Evolutionary conservation across 2,113 vertebrate genomes (phyloP), one percentile per base, ranked within the genome.

Genomic region (Apeltes quadracus): DNA sequence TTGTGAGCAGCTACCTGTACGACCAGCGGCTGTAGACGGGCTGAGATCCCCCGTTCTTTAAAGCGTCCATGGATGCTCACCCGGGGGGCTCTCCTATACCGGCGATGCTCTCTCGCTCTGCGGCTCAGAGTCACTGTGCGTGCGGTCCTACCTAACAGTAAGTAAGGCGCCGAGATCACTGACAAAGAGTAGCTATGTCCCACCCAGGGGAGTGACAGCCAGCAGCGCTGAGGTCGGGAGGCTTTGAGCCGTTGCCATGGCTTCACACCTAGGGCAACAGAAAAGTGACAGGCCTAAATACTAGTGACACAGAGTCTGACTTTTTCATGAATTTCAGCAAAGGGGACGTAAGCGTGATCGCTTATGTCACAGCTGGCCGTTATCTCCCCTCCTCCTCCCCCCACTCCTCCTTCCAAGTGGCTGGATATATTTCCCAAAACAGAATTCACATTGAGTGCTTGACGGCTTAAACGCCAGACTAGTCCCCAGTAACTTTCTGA

Each of bases 1-100:
- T 29, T 64, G 38, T 66, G 69, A 43, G 54, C 18, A 38, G 39
- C 73, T 91, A 94, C 93, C 93, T 94, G 93, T 94, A 94, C 1
- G 93, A 93, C 92, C 92, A 93, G 79, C 93, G 92, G 50, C 93
- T 94, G 90, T 90, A 94, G 73, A 76, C 81, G 15, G 91, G 91
- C 82, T 89, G 92, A 63, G 90, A 84, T 66, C 73, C 85, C 23
- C 66, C 85, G 34, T 78, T 85, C 75, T 90, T 91, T 65, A 90
- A 65, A 27, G 81, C 79, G 57, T 94, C 93, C 92, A 93, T 93
- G 88, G 77, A 55, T 61, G 79, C n/a, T 75, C 80, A 18, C 84
- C 79, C 75, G 16, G 20, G 7, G 20, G 57, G 36, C n/a, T 72
- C 62, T 69, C 25, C 32, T 46, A 23, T 65, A 25, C 44, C 71